Base-by-base conservation (phyloP, 2,888 invertebrate genomes). In the Orthosia incerta region DNA sequence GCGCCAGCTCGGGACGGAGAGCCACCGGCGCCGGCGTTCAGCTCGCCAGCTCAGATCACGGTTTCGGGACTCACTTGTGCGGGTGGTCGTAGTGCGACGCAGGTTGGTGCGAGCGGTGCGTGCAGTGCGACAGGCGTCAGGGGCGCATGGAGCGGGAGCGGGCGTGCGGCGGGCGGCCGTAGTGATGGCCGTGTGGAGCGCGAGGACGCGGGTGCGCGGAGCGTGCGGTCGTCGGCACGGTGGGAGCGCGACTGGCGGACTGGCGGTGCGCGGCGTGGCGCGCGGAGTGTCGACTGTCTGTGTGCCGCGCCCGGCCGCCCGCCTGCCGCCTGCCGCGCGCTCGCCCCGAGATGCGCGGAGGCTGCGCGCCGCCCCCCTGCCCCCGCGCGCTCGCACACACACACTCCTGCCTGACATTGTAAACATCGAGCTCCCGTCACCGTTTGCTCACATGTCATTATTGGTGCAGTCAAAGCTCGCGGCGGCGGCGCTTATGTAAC, bases 171-270 rank as follows among this genome's bases (percentile, higher is more conserved):
- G 83, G 87, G 79, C 64, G 71, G 77, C 76, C 79, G 74, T 72
- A 69, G 72, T 83, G 76, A 83, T 53, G 85, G 62, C 79, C 87
- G 82, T 81, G 31, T n/a, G 39, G 78, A 79, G 77, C 80, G 83
- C 51, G 84, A 67, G 79, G 74, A 76, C 61, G 80, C 68, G 80
- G 72, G 76, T 7, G 71, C 69, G 71, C 76, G 78, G 56, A 48
- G 65, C 70, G 93, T 86, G 87, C 64, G 77, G 26, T 45, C 73
- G 75, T 60, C 68, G 77, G 86, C 89, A 90, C 91, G 91, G 88
- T 85, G 77, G 87, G 90, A 85, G 89, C 91, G 91, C 91, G 88
- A 93, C 94, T 93, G 93, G 69, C 87, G 82, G 88, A 93, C 94
- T 93, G 93, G 69, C 87, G 82, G 79, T 70, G 66, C 79, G 76